Evolutionary conservation across 2,797 vertebrate genomes (phyloP), one percentile per base, ranked within the genome.

Genomic region (Smutsia temminckii): DNA sequence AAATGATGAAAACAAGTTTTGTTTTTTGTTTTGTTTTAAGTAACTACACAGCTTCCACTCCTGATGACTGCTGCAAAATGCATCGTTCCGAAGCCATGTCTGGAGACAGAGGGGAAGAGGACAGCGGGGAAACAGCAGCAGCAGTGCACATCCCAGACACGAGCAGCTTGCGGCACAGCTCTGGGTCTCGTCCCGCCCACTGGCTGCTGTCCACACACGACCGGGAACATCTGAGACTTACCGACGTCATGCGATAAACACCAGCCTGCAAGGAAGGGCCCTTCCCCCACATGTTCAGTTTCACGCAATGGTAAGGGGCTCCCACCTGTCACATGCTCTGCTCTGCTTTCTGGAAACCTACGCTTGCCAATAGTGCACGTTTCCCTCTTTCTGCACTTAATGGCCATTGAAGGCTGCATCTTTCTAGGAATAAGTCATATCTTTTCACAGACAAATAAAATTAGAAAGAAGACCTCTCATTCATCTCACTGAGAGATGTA

Each of bases 151-250:
- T 46, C 34, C 20, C 1, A 75, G 53, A 49, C 4, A 4, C 11
- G n/a, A 12, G 5, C 46, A 5, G 40, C 25, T 23, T 7, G 40
- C 0, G 18, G 17, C n/a, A 4, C 2, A 12, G n/a, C 10, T 25
- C 37, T 85, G 27, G 16, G 29, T 37, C 29, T 34, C 37, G 8
- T 9, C 77, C 10, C 5, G 13, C 18, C 40, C 13, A 12, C 1
- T 4, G n/a, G 21, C 27, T 37, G 0, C 51, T n/a, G 9, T 9
- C 74, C 32, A 21, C 46, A 34, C n/a, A 2, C 27, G 25, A 69
- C 53, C 51, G 17, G 49, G 37, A 53, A 34, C 8, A 55, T 25
- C 32, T n/a, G 75, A 53, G 51, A 66, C 25, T 20, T 29, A 34
- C 51, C 57, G 8, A n/a, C n/a, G 83, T 25, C 49, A 37, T 0